Conservation (phyloP, 2,888 invertebrate genomes). For the Pediacus dermestoides region DNA sequence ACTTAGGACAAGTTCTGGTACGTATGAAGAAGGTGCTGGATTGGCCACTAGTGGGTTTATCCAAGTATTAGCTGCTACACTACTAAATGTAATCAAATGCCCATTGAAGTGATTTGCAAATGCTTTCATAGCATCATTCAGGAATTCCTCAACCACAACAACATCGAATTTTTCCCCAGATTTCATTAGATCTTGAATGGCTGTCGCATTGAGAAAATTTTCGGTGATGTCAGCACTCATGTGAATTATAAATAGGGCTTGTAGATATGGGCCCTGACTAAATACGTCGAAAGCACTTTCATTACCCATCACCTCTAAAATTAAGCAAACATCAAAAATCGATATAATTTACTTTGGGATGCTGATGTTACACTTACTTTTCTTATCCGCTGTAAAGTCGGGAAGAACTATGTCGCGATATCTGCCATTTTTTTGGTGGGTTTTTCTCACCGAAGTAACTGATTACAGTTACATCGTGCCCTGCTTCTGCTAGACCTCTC, state of each 20-base stretch:
- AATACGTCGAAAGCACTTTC: no score
- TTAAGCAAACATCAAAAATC: no score
- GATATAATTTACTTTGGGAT: no score
- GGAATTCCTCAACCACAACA: conserved; percentile 46
- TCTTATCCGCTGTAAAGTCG: conserved; percentile 3
- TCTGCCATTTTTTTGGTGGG: conserved; percentile 14
- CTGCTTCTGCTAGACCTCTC: conserved; percentile 11
- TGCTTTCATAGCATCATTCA: conserved; percentile 46
- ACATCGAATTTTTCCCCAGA: conserved; percentile 44
- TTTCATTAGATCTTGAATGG: conserved; percentile 18
- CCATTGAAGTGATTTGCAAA: conserved; percentile 41
- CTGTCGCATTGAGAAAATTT: conserved; percentile 29
- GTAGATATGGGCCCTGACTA: no score
- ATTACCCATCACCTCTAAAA: no score
- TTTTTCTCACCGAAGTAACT: conserved; percentile 11
- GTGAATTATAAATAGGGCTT: neutral
- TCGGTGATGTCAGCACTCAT: no score
- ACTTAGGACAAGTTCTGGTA: conserved; percentile 49
- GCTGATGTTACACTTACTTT: no score
- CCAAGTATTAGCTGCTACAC: conserved; percentile 48
- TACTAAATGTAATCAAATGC: conserved; percentile 44
- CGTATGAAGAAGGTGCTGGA: conserved; percentile 50
- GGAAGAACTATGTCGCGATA: conserved; percentile 8
- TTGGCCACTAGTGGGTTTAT: conserved; percentile 51
- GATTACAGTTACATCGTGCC: conserved; percentile 13